Evolutionary conservation across 1,140 invertebrate genomes (phyloP).

Genomic region (Aethina tumida): DNA sequence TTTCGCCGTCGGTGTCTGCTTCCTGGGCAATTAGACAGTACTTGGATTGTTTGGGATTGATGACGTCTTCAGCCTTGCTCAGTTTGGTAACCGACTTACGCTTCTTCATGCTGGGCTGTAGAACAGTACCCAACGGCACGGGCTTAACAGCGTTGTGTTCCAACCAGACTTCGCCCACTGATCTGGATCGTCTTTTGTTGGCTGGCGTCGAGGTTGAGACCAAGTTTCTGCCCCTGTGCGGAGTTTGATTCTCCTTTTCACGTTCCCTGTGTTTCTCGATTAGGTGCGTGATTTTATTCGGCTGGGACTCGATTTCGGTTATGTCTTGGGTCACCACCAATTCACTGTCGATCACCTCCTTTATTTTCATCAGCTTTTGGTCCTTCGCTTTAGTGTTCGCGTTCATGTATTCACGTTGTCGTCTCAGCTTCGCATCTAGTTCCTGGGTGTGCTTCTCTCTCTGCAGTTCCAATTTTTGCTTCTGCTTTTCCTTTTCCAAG

Average conservation of each 20-base stretch:
- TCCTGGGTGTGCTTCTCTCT: slow-evolving; percentile 59
- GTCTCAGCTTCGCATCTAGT: slow-evolving; percentile 51
- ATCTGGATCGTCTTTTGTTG: slow-evolving; percentile 11
- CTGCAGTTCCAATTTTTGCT: slow-evolving; percentile 59
- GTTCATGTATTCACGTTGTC: slow-evolving; percentile 55
- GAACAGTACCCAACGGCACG: slow-evolving; percentile 69
- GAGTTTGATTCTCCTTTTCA: no score
- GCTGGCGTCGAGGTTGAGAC: background rate
- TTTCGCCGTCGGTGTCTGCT: slow-evolving; percentile 79
- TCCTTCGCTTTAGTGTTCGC: slow-evolving; percentile 42
- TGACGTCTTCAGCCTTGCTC: slow-evolving; percentile 58
- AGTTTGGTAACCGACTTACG: slow-evolving; percentile 78
- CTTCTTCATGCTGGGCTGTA: slow-evolving; percentile 76
- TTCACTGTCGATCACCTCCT: slow-evolving; percentile 39
- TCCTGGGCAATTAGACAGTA: slow-evolving; percentile 89
- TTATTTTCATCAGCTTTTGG: slow-evolving; percentile 41
- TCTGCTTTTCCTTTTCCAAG: slow-evolving; percentile 64
- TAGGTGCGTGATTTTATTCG: background rate
- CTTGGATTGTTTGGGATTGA: slow-evolving; percentile 64
- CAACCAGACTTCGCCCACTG: slow-evolving; percentile 67
- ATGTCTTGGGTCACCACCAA: slow-evolving; percentile 13
- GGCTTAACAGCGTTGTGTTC: slow-evolving; percentile 75
- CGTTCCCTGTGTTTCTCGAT: no score
- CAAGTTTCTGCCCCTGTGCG: slow-evolving; percentile 10
- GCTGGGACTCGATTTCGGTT: background rate